Evolutionary conservation across 2,113 vertebrate genomes (phyloP), one percentile per base, ranked within the genome.

Genomic region (Percopsis transmontana): DNA sequence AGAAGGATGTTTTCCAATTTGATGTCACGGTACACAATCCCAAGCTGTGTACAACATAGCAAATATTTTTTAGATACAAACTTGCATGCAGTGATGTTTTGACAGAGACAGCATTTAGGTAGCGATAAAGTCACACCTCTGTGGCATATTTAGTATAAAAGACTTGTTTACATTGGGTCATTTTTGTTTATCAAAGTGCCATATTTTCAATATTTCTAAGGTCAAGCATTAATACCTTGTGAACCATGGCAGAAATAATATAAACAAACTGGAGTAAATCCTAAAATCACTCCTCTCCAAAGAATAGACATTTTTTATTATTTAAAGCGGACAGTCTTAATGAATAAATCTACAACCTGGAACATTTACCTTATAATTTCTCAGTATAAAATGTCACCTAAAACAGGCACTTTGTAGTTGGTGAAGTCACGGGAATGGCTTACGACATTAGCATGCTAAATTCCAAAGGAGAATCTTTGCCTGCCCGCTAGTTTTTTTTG

Each of bases 1-100:
- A 97, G 85, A n/a, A 97, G 87, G 79, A 97, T 95, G 44, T 97
- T 97, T 81, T 97, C 95, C 84, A 97, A 88, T 77, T 97, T 97
- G 81, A 97, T 94, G 80, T 97, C 95, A 14, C 95, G 87, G 77
- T 97, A 97, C 52, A 97, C 92, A 62, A 97, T 94, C 54, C 94
- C 95, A 63, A 97, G 93, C 95, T 97, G 85, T 6, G 58, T n/a
- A 51, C 44, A 56, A 76, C 2, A 72, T 48, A 68, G 19, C 11
- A 0, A 33, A 63, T 66, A 64, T 27, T 14, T 8, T n/a, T 0
- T 3, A 41, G 18, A 20, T 23, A 27, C 1, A 48, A 44, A 61
- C 19, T 42, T 41, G n/a, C 16, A 1, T 18, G 19, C 19, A 40
- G n/a, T n/a, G 1, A 39, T 33, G 21, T 60, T 19, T 47, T 6